phyloP scores from a whole-genome alignment of 2,888 invertebrate genomes.

The Euzophera pinguis region DNA sequence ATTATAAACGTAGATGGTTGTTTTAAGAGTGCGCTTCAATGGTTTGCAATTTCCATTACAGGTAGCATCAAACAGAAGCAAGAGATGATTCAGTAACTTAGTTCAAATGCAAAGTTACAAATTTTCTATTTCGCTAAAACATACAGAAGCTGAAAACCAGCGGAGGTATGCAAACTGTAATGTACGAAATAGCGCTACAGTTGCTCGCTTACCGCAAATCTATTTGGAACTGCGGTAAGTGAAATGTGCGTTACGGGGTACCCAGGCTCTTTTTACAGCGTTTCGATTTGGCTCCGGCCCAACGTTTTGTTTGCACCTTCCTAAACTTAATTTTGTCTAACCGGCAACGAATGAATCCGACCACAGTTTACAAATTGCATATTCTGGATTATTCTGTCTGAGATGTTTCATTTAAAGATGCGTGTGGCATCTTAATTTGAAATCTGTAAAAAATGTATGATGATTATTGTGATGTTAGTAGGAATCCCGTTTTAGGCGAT shows the following conservation, averaged over 20 bases:
- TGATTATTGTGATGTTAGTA: too few species aligned
- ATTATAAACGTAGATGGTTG: too few species aligned
- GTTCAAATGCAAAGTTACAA: neutral
- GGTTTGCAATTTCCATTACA: too few species aligned
- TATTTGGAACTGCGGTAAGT: constrained; percentile 8
- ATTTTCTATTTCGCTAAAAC: neutral
- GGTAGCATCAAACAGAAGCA: too few species aligned
- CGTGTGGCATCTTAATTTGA: too few species aligned
- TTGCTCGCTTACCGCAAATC: neutral
- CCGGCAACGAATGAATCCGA: constrained; percentile 11
- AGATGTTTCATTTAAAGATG: neutral
- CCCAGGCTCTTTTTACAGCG: neutral
- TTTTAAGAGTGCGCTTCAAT: too few species aligned
- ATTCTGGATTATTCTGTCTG: too few species aligned
- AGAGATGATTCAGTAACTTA: too few species aligned
- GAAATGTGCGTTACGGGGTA: constrained; percentile 6
- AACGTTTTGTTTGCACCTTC: constrained; percentile 13
- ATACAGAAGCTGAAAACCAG: neutral
- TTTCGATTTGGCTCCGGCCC: constrained; percentile 11
- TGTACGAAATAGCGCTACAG: neutral
- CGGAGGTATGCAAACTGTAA: neutral
- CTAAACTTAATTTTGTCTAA: constrained; percentile 15
- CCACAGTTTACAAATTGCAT: constrained; percentile 9
- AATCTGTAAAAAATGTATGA: too few species aligned
- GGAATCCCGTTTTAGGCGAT: too few species aligned